phyloP scores from a whole-genome alignment of 1,140 invertebrate species.

The Diprion similis region DNA sequence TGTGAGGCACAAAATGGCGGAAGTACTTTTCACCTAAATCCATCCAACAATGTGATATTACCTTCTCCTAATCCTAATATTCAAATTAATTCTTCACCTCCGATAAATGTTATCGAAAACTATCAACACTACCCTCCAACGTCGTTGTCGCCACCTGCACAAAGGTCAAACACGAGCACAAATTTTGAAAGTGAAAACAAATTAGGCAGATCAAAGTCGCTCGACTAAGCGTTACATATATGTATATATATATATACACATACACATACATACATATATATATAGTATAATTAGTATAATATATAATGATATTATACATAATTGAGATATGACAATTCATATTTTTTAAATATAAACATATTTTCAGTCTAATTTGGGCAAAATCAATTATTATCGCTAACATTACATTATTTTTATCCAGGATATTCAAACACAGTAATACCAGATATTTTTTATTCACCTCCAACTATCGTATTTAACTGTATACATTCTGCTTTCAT shows the following conservation, averaged over 20 bases:
- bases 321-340: background rate
- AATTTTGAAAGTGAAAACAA: conserved; percentile 60
- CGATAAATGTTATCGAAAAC: background rate
- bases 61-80: conserved; percentile 37
- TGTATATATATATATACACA: conserved; percentile 28
- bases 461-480: conserved; percentile 24
- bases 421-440: too few species aligned
- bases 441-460: conserved; percentile 56
- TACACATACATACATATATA: background rate
- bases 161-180: conserved; percentile 42
- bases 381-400: background rate
- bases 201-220: conserved; percentile 57
- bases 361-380: background rate
- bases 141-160: background rate
- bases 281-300: too few species aligned
- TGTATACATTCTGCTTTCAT: background rate
- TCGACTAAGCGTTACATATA: conserved; percentile 44
- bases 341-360: background rate
- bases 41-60: conserved; percentile 62
- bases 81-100: conserved; percentile 1
- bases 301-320: too few species aligned
- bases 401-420: background rate
- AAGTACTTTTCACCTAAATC: conserved; percentile 48
- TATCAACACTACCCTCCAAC: conserved; percentile 5
- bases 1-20: conserved; percentile 9